These are phyloP conservation scores for Papilio xuthus DNA, from an alignment of 1,140 invertebrate genomes.

Conservation along the genomic window DNA sequence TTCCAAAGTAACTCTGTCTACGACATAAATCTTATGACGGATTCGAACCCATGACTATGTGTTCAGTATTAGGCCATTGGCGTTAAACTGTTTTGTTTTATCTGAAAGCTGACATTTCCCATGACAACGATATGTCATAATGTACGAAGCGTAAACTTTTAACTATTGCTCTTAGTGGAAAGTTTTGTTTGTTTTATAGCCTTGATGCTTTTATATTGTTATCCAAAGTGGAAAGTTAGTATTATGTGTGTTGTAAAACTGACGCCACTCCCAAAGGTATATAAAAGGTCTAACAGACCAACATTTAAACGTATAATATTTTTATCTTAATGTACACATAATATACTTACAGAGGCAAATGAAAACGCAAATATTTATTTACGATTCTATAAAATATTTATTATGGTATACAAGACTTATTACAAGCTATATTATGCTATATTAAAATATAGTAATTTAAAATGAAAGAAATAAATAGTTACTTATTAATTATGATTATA, in stretches of 20 bases:
- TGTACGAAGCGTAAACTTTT: conserved; percentile 11
- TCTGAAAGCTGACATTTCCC: conserved; percentile 61
- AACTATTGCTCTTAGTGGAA: conserved; percentile 33
- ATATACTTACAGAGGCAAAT: background rate
- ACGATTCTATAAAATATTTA: background rate
- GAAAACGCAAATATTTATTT: background rate
- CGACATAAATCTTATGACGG: too few species aligned
- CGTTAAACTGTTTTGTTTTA: too few species aligned
- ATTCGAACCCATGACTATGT: too few species aligned
- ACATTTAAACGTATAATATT: conserved; percentile 14
- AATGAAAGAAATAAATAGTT: too few species aligned
- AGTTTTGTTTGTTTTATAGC: conserved; percentile 36
- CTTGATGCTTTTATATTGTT: conserved; percentile 24
- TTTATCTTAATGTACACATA: conserved; percentile 3
- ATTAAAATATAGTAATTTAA: too few species aligned
- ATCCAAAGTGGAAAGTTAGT: conserved; percentile 30
- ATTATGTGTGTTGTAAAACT: conserved; percentile 11
- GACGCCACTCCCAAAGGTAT: background rate
- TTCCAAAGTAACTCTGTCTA: too few species aligned
- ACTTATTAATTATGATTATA: too few species aligned
- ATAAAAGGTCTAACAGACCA: background rate
- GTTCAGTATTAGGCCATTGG: too few species aligned
- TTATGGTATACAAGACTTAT: too few species aligned
- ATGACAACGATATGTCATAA: conserved; percentile 52
- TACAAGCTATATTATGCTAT: too few species aligned